Evolutionary conservation across 2,797 vertebrate species (phyloP), one percentile per base, ranked within the genome.

Genomic region (Schizothorax lantsangensis): DNA sequence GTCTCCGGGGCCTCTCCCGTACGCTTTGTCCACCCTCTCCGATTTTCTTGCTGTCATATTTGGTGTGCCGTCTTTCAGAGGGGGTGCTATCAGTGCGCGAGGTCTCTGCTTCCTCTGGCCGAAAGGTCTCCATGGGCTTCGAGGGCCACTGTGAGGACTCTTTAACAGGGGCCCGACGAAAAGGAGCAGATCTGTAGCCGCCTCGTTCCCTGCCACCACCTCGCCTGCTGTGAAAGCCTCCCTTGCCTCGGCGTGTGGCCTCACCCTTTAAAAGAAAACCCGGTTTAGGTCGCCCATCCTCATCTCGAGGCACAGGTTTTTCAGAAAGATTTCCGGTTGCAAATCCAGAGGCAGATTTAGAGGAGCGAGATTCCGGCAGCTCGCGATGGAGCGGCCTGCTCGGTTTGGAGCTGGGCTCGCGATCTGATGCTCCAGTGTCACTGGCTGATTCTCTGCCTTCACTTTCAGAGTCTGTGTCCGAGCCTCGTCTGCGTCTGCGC

Each of bases 251-350:
- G 21, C 98, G 94, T 1, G 97, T 97, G n/a, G 97, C 97, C 83
- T 99, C 98, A 87, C 98, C 98, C 93, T 99, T 99, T 21, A 97
- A 97, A 89, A 99, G 96, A 90, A 99, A 99, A 7, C 98, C 97
- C 74, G 97, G 97, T 88, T 97, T 99, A 43, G 96, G 96, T 84
- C 97, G 95, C 83, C 92, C 94, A n/a, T 99, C 98, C 14, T 98
- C 97, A 83, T 96, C 94, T 81, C 95, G 91, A 36, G 89, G 66
- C 0, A 90, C 93, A 33, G 89, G 30, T 79, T 93, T 94, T 40
- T 96, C 95, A 0, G 90, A 92, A 38, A 91, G 84, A 73, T 94
- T 93, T 71, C 91, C 92, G 5, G 93, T 91, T 45, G 94, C 93
- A 57, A 94, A 95, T 26, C 94, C 94, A 2, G 90, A 84, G 2